Base-by-base conservation (phyloP, 2,797 vertebrate species). In the Argentina silus region DNA sequence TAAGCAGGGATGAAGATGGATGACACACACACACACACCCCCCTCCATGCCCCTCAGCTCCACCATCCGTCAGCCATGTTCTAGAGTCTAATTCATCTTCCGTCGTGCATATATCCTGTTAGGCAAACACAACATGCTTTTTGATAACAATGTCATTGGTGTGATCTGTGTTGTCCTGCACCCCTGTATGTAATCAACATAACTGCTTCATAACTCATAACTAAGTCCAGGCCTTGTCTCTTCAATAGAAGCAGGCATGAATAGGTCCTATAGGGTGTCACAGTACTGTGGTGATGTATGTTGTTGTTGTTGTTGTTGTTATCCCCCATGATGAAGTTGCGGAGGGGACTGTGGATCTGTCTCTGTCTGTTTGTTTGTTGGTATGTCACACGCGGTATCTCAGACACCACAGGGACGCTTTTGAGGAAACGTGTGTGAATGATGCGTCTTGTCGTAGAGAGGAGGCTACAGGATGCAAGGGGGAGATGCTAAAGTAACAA, bases 1-100 rank as follows among this genome's bases (percentile, higher is more conserved):
- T 80, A 75, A 69, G 75, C 67, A 78, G 50, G 77, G 80, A 78
- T 19, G 65, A 68, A 44, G 66, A 74, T 74, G 61, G 17, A 62
- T 69, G 66, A 17, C 19, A 62, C 7, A 55, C 48, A 82, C 79
- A 69, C 19, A 10, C 42, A 48, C 42, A 56, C n/a, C n/a, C 55
- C 50, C 23, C 7, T 27, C 19, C 21, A 36, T 11, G 10, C 27
- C 23, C 45, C 45, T 15, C 60, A 74, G 70, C 66, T 70, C 75
- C 63, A 74, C 51, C 47, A 45, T 27, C 45, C 64, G 50, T 50
- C 12, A 50, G 14, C 19, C 64, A 27, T 14, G 6, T n/a, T 45
- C 55, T 9, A 17, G 9, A 51, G 7, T 47, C 27, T 5, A 7
- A 36, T 48, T 56, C 0, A 14, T 63, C 76, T 62, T 85, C 71